These are phyloP conservation scores for Sminthurinus aureus DNA, from an alignment of 2,888 invertebrate genomes.

Conservation along the genomic window DNA sequence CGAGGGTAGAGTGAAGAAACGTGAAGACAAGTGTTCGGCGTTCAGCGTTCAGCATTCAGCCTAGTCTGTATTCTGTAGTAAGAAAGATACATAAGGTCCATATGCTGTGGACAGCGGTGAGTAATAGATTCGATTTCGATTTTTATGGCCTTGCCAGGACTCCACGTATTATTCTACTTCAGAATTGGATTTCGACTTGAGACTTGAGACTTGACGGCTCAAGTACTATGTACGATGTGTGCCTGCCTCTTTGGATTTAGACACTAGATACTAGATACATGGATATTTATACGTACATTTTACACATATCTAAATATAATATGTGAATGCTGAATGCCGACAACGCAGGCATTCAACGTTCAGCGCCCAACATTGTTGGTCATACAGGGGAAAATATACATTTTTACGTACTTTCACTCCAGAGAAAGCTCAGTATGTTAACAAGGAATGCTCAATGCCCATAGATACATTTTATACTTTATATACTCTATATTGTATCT, in stretches of 20 bases:
- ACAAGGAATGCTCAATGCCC: too few species aligned
- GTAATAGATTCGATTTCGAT: slow-evolving; percentile 39
- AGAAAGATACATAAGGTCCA: slow-evolving; percentile 16
- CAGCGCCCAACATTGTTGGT: background rate
- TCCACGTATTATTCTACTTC: slow-evolving; percentile 33
- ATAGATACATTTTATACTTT: too few species aligned
- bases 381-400: background rate
- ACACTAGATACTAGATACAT: too few species aligned
- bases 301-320: too few species aligned
- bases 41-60: too few species aligned
- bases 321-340: too few species aligned
- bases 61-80: background rate
- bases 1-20: slow-evolving; percentile 17
- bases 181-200: slow-evolving; percentile 36
- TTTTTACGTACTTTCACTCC: too few species aligned
- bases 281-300: background rate
- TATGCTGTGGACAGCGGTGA: slow-evolving; percentile 35
- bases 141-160: slow-evolving; percentile 28
- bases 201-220: slow-evolving; percentile 30
- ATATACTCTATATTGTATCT: too few species aligned
- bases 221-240: background rate
- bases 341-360: too few species aligned
- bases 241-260: background rate
- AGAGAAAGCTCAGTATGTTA: too few species aligned
- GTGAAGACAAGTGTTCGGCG: slow-evolving; percentile 31